Evolutionary conservation across 2,888 invertebrate species (phyloP), one percentile per base, ranked within the genome.

Genomic region (Thelaira solivaga): DNA sequence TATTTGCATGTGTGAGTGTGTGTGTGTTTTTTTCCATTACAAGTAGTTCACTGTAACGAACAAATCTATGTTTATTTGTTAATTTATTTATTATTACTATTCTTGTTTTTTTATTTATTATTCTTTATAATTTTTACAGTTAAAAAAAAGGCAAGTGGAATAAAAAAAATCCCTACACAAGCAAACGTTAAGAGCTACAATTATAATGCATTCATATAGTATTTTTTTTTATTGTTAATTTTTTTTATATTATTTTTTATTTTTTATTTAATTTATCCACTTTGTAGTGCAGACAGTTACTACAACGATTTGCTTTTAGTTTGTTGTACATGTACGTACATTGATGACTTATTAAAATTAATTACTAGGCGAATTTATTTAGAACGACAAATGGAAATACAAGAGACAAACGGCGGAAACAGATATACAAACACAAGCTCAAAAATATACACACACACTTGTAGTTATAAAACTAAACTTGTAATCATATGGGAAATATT

Each of bases 351-450:
- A 57, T 72, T 72, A 72, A 55, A 64, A 72, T 47, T 72, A 69
- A 76, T 76, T 76, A 65, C 69, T 76, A 45, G 51, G 62, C 57
- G 62, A 76, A 69, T 71, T 69, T 49, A 76, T 71, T 69, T 47
- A 76, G 69, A 76, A 76, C 64, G 69, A 67, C 69, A 76, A 71
- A 69, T 62, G 69, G 57, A 57, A 76, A 65, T 47, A 24, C 61
- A 64, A 55, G 64, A 64, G 55, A 55, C n/a, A n/a, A n/a, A n/a
- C 64, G 55, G 47, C 67, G 74, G 51, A 55, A 51, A 65, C 16
- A 34, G n/a, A 22, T 26, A 43, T 8, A 43, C 11, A 34, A n/a
- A 13, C 10, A 43, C 13, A 34, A 11, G 26, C 6, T 10, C 13
- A 45, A 2, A 41, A 31, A 26, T 13, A 65, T 7, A 29, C 29